Conservation (phyloP, 2,113 vertebrate genomes). For the Rhinolophus sinicus region DNA sequence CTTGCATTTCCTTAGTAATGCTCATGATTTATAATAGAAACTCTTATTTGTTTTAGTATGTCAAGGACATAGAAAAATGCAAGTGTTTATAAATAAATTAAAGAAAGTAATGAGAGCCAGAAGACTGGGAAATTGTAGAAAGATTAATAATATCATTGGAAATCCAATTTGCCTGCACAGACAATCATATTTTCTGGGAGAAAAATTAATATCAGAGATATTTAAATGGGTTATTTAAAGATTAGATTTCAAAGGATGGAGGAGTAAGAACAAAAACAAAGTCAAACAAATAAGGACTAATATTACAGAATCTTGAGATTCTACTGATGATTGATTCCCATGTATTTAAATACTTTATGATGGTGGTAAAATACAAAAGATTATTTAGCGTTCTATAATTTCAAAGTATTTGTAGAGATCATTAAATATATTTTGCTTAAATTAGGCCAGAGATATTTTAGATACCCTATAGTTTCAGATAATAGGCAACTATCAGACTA, state of each 20-base stretch:
- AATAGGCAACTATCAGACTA: not conserved
- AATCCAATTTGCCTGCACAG: conserved; percentile 66
- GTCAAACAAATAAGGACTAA: conserved; percentile 30
- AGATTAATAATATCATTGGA: conserved; percentile 72
- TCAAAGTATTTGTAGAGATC: not conserved
- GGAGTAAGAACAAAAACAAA: conserved; percentile 44
- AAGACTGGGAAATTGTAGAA: conserved; percentile 62
- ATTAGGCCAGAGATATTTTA: not conserved
- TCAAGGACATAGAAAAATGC: conserved; percentile 56
- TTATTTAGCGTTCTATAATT: not conserved
- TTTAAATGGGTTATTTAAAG: conserved; percentile 73
- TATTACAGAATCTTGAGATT: not conserved
- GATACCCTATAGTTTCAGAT: not conserved
- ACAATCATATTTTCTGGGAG: conserved; percentile 69
- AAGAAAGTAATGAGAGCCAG: conserved; percentile 61
- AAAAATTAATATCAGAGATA: conserved; percentile 64
- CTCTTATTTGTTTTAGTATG: conserved; percentile 16
- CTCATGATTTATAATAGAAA: conserved; percentile 31
- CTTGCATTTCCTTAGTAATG: conserved; percentile 9
- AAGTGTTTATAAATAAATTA: conserved; percentile 75
- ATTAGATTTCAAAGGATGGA: conserved; percentile 61
- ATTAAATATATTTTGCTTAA: conserved; percentile 1
- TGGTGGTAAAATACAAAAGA: not conserved
- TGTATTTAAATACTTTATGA: not conserved
- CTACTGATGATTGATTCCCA: not conserved